Evolutionary conservation across 2,888 invertebrate species (phyloP), one percentile per base, ranked within the genome.

Genomic region (Tetragonisca angustula): DNA sequence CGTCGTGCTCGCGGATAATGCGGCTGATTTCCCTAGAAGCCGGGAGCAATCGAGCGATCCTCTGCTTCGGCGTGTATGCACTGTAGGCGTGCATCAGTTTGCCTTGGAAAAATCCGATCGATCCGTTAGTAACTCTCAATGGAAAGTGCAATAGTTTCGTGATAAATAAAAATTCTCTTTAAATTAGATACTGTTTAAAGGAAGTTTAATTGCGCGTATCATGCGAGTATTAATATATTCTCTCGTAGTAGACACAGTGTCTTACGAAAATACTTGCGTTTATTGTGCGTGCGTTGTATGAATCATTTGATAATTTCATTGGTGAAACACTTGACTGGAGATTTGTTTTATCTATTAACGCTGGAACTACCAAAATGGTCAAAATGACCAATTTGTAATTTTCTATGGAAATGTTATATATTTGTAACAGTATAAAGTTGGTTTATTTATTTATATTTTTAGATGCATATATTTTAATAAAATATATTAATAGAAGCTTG

Each of bases 1-100:
- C 88, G 90, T 88, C 89, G 89, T 87, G 89, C 89, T 81, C 88
- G 89, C 84, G 90, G 91, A 92, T 92, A 92, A 92, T 89, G 87
- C 90, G 88, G 87, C 90, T 90, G 90, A 92, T 92, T 92, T 92
- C 87, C 82, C 87, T 82, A 83, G 86, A 73, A 81, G 87, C 79
- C 81, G 62, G 72, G 72, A 81, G 79, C 79, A 79, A 71, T 70
- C 81, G 71, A 78, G 74, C 62, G 88, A 87, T 88, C 89, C 87
- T 87, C 68, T 86, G 72, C 76, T 21, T 2, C 56, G 56, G 56
- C 2, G 19, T 59, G 49, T 62, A n/a, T 67, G 24, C 65, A 78
- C 65, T n/a, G 75, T 61, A 79, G 84, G 75, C 67, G 52, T 71
- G 5, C 49, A 56, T 21, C 15, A 21, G 11, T 15, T 19, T 49